These are phyloP conservation scores for Pachyrhynchus sulphureomaculatus DNA, from an alignment of 1,140 invertebrate genomes.

Conservation along the genomic window DNA sequence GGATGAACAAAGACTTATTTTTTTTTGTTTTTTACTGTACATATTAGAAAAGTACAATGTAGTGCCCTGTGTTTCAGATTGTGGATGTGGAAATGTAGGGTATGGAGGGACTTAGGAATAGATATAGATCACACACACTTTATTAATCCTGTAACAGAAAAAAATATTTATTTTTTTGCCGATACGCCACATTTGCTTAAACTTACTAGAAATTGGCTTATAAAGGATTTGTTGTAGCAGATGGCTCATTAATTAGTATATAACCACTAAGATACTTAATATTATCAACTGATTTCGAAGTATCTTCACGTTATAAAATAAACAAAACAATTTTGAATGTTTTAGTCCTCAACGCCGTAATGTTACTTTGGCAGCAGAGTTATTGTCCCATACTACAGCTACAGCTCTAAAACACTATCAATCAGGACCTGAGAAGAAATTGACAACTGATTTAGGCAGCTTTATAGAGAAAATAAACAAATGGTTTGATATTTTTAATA, in stretches of 20 bases:
- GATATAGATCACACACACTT: too few species aligned
- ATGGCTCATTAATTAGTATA: conserved; percentile 14
- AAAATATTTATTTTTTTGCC: conserved; percentile 6
- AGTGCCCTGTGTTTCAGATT: too few species aligned
- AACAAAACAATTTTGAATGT: conserved; percentile 9
- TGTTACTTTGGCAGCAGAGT: conserved; percentile 18
- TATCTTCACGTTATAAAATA: conserved; percentile 26
- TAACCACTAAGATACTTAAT: conserved; percentile 14
- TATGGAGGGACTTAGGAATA: too few species aligned
- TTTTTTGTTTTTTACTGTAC: too few species aligned
- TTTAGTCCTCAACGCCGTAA: conserved; percentile 27
- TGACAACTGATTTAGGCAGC: conserved; percentile 1
- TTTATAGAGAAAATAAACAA: conserved; percentile 12
- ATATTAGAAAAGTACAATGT: too few species aligned
- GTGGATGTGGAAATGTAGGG: too few species aligned
- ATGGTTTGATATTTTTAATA: conserved; percentile 34
- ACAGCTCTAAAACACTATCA: conserved; percentile 23
- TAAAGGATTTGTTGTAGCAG: conserved; percentile 20
- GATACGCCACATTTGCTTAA: conserved; percentile 28
- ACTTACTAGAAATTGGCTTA: conserved; percentile 24
- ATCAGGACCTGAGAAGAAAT: conserved; percentile 10
- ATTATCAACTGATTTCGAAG: conserved; percentile 11
- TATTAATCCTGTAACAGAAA: too few species aligned
- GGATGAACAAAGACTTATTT: too few species aligned
- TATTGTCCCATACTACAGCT: conserved; percentile 25